Percentiles rank a stretch among this genome's conserved stretches.
These are phyloP conservation scores for Chloropsis hardwickii DNA, from an alignment of 2,113 vertebrate species.

Conservation along the genomic window DNA sequence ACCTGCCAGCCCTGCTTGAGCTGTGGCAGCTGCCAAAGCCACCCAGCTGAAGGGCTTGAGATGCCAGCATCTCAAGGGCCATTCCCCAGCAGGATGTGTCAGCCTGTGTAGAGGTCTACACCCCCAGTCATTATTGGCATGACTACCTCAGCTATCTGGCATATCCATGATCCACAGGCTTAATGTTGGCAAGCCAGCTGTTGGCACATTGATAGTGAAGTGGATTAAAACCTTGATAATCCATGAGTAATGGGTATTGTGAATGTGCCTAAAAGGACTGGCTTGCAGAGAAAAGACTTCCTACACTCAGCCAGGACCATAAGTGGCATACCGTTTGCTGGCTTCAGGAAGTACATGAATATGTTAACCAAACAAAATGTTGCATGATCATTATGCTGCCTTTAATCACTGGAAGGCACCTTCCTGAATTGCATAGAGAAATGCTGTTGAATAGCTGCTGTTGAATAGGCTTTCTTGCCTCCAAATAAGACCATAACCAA, in stretches of 20 bases:
- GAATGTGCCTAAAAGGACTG: background rate
- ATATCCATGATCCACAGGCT: background rate
- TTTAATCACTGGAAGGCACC: background rate
- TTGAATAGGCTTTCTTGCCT: background rate
- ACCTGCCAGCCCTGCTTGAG: background rate
- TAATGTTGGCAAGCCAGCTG: background rate
- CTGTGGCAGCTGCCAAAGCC: background rate
- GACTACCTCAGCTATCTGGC: background rate
- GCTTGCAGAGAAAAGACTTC: background rate
- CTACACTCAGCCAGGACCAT: background rate
- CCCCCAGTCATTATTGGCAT: background rate
- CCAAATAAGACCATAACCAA: background rate
- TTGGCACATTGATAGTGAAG: background rate
- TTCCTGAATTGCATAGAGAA: background rate
- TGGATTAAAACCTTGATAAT: background rate
- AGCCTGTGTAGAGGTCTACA: background rate
- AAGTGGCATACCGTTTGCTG: background rate
- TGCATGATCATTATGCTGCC: background rate
- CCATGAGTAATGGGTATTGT: background rate
- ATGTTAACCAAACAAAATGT: background rate
- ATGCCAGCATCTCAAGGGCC: background rate
- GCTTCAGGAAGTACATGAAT: background rate
- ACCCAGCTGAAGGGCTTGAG: background rate
- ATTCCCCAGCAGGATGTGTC: background rate
- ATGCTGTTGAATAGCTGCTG: constrained; percentile 12